Evolutionary conservation across 2,797 vertebrate genomes (phyloP).

Genomic region (Sebastes minor): DNA sequence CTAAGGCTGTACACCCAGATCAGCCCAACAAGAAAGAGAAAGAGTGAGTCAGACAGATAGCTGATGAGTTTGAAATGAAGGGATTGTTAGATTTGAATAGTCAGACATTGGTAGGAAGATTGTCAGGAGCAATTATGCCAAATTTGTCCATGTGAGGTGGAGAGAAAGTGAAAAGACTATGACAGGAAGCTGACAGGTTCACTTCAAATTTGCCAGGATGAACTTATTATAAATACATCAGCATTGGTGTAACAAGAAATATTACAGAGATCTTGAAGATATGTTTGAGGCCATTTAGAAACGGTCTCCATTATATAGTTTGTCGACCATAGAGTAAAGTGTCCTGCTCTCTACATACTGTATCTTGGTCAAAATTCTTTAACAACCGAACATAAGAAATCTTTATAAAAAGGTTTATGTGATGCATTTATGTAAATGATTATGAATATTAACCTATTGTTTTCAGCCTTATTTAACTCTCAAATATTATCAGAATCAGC

Average conservation of each 20-base stretch:
- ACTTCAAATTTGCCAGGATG: background rate
- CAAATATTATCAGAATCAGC: too few relatives aligned
- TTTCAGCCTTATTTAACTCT: too few relatives aligned
- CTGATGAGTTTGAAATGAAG: background rate
- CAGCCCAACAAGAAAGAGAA: background rate
- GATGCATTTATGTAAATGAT: too few relatives aligned
- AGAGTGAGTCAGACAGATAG: background rate
- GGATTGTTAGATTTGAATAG: background rate
- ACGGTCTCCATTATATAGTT: background rate
- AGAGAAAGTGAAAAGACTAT: background rate
- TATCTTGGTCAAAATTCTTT: background rate
- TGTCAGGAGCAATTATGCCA: background rate
- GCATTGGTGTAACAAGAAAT: too few relatives aligned
- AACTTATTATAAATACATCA: too few relatives aligned
- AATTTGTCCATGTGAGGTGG: background rate
- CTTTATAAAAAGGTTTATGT: too few relatives aligned
- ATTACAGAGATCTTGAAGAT: background rate
- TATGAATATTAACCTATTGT: too few relatives aligned
- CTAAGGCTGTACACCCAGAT: background rate
- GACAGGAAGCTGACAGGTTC: background rate
- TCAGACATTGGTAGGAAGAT: background rate
- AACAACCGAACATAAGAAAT: background rate
- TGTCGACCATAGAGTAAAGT: background rate
- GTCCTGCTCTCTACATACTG: background rate
- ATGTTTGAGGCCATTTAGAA: background rate